phyloP scores from a whole-genome alignment of 2,113 vertebrate species.

The Dascyllus trimaculatus region DNA sequence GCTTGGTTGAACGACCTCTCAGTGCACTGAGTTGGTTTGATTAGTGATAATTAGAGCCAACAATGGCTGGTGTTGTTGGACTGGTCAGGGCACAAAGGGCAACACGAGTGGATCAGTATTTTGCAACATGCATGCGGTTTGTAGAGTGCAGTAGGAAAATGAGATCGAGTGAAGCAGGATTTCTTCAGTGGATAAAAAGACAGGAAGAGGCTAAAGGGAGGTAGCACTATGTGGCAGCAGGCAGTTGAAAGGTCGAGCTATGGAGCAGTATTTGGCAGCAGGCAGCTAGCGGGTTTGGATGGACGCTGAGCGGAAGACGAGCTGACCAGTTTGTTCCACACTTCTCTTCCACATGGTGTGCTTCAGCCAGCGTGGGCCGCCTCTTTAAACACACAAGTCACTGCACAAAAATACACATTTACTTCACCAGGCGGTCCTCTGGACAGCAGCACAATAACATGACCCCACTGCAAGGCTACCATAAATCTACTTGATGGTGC shows the following conservation, averaged over 20 bases:
- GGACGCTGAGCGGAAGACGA: slow-evolving; percentile 60
- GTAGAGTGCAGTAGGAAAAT: not conserved
- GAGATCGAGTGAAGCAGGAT: too few relatives aligned
- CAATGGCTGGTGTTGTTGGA: not conserved
- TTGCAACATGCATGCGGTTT: not conserved
- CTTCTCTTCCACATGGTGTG: slow-evolving; percentile 36
- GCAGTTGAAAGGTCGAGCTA: not conserved
- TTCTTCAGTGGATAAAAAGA: too few relatives aligned
- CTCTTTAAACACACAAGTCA: slow-evolving; percentile 69
- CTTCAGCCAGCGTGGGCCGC: slow-evolving; percentile 56
- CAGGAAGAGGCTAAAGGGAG: not conserved
- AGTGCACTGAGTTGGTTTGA: not conserved
- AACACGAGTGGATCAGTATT: not conserved
- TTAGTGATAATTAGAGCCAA: not conserved
- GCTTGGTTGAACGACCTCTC: not conserved
- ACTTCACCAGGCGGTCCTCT: slow-evolving; percentile 61
- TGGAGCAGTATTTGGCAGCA: slow-evolving; percentile 51
- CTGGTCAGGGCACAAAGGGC: not conserved
- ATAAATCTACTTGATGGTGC: slow-evolving; percentile 64
- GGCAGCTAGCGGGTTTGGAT: slow-evolving; percentile 9
- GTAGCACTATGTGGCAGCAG: slow-evolving; percentile 21
- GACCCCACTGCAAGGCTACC: slow-evolving; percentile 50
- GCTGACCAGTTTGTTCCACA: slow-evolving; percentile 80
- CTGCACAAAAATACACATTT: slow-evolving; percentile 70
- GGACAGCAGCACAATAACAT: slow-evolving; percentile 64